Base-by-base conservation (phyloP, 2,888 invertebrate species). In the Artemia sinica region DNA sequence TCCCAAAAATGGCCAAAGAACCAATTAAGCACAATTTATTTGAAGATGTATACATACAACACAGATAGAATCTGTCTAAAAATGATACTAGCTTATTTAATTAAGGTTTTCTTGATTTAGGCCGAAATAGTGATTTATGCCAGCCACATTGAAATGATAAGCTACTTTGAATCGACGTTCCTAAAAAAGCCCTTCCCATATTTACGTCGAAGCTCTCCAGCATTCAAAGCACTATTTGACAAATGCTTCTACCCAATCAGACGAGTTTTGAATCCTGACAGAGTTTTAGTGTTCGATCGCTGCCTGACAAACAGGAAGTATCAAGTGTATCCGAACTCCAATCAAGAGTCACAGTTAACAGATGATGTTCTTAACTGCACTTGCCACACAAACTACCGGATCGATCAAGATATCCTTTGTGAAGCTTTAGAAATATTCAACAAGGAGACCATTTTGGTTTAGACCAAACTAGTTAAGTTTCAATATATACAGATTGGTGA, bases 91-190 rank as follows among this genome's bases (percentile, higher is more conserved):
- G 41, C 41, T 41, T 41, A 41, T 41, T 41, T 41, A 41, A 28
- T 28, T 58, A 10, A 58, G n/a, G 14, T 28, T 58, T 58, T 58
- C 2, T 28, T 58, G 8, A 18, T 58, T 28, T 10, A 70, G 69
- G 70, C 70, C 8, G 72, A 74, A 69, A 71, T 73, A 28, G 71
- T 74, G 12, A 72, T 73, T 51, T 72, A 72, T 68, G 70, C 70
- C 49, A 70, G 72, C n/a, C 70, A 72, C 41, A 72, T 73, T 7
- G 72, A 73, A 49, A 70, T 74, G 49, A 72, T 74, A 58, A 73
- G 71, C 14, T 74, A 74, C 70, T 72, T 73, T 65, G 74, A 74
- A 63, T 73, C 73, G 10, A 72, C 73, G 63, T 69, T 74, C 50
- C 69, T 74, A 14, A 72, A 69, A 8, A 72, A 71, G 66, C 73